A percentile compares a stretch with the other conserved stretches of the same genome.
phyloP scores from a whole-genome alignment of 1,140 invertebrate genomes.

The Heterodera carotae region DNA sequence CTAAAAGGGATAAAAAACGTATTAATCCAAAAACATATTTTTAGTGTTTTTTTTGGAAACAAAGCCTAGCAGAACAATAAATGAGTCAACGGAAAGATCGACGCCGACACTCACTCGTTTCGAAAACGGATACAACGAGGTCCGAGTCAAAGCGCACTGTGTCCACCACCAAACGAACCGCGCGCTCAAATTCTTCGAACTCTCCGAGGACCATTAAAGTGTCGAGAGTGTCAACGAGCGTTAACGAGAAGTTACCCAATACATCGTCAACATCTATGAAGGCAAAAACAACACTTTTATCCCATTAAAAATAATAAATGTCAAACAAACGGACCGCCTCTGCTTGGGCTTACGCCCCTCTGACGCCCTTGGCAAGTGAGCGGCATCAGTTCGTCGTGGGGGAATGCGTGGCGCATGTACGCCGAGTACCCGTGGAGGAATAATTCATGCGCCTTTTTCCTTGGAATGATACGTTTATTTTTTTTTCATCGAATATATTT shows the following conservation, averaged over 20 bases:
- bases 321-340: slow-evolving; percentile 80
- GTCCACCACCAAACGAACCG: slow-evolving; percentile 79
- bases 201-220: slow-evolving; percentile 87
- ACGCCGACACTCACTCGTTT: slow-evolving; percentile 81
- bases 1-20: background rate
- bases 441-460: slow-evolving; percentile 85
- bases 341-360: slow-evolving; percentile 75
- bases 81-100: too few species aligned
- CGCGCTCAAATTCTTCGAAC: slow-evolving; percentile 88
- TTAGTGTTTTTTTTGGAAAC: background rate
- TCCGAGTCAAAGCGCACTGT: slow-evolving; percentile 85
- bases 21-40: too few species aligned
- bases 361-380: slow-evolving; percentile 88
- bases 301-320: too few species aligned
- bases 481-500: background rate
- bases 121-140: slow-evolving; percentile 94
- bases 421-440: slow-evolving; percentile 95
- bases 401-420: slow-evolving; percentile 92
- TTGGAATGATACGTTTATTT: slow-evolving; percentile 59
- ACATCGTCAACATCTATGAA: slow-evolving; percentile 36
- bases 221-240: slow-evolving; percentile 89
- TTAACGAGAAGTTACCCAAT: slow-evolving; percentile 87
- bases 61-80: background rate
- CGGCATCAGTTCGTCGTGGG: slow-evolving; percentile 97
- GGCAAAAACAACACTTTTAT: too few species aligned